Percentiles rank a stretch among this genome's conserved stretches.
phyloP scores from a whole-genome alignment of 37 sponge, comb jelly and placozoan species.

The Bolinopsis microptera region DNA sequence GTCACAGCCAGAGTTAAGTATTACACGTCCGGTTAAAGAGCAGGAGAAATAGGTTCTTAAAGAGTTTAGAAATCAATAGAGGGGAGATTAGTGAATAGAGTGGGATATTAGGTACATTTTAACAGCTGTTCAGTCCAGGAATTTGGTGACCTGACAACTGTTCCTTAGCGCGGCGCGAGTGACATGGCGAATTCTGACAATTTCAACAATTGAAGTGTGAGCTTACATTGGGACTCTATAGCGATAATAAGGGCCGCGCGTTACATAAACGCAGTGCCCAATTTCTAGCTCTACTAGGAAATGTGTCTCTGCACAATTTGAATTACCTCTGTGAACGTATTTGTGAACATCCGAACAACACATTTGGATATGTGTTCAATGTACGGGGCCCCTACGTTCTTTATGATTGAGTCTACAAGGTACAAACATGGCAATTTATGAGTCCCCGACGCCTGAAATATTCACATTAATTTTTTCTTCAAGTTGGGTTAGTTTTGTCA shows the following conservation, averaged over 20 bases:
- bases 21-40: too few species aligned
- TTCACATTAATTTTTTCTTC: too few species aligned
- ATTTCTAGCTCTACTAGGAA: too few species aligned
- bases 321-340: conserved; percentile 81
- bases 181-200: background rate
- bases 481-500: too few species aligned
- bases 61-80: too few species aligned
- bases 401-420: conserved; percentile 92
- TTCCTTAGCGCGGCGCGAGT: background rate
- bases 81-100: background rate
- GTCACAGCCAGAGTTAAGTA: too few species aligned
- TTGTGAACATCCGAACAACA: conserved; percentile 80
- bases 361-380: conserved; percentile 70
- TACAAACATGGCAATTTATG: conserved; percentile 89
- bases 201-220: background rate
- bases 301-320: too few species aligned
- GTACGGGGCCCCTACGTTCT: conserved; percentile 86
- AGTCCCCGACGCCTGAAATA: conserved; percentile 71
- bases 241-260: background rate
- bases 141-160: background rate
- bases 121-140: background rate
- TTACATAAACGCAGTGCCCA: background rate
- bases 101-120: background rate
- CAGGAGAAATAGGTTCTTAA: too few species aligned
- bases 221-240: background rate